Evolutionary conservation across 1,140 invertebrate species (phyloP).

Genomic region (Thaumatotibia leucotreta): DNA sequence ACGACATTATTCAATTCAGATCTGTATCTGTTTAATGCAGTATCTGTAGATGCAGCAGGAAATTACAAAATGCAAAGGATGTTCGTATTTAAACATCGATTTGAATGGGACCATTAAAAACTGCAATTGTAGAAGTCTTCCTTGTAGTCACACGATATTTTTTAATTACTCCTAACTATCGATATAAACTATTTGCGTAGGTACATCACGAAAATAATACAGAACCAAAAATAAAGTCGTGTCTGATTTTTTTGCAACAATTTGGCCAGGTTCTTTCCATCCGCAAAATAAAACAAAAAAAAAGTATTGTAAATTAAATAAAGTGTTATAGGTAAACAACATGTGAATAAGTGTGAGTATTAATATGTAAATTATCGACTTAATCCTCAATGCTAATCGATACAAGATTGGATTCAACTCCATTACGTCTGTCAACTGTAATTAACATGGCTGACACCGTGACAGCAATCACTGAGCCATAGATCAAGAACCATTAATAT

Average conservation of each 20-base stretch:
- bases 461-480: background rate
- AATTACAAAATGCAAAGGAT: conserved; percentile 3
- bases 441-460: background rate
- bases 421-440: background rate
- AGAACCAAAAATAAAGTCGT: no score
- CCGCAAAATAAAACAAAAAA: no score
- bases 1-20: conserved; percentile 11
- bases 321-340: no score
- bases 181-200: no score
- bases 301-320: no score
- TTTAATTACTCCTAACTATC: no score
- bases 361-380: background rate
- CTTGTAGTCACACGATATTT: background rate
- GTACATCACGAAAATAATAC: no score
- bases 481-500: background rate
- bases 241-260: no score
- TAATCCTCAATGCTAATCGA: background rate
- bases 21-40: conserved; percentile 8
- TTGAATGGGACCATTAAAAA: background rate
- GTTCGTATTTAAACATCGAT: background rate
- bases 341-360: background rate
- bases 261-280: no score
- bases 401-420: background rate
- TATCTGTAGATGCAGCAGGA: conserved; percentile 7
- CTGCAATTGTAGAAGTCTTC: background rate